Conservation (phyloP, 2,888 invertebrate genomes). For the Apamea anceps region DNA sequence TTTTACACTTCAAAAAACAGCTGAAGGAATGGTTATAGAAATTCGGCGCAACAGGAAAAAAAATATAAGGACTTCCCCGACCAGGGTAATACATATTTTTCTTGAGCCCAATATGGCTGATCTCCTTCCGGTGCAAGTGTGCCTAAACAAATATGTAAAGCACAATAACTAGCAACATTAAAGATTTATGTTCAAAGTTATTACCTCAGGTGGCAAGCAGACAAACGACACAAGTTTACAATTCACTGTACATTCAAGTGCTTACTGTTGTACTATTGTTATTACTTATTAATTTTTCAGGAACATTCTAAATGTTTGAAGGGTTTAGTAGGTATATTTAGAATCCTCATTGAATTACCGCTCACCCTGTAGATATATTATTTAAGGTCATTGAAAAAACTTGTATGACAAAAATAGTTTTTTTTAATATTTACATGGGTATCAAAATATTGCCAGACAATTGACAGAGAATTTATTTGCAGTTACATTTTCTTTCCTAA, state of each 20-base stretch:
- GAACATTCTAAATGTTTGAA: neutral
- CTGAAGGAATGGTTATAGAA: too few species aligned
- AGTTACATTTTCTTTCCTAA: neutral
- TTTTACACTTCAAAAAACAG: too few species aligned
- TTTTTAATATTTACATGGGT: too few species aligned
- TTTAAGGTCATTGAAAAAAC: neutral
- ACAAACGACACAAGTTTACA: conserved; percentile 56
- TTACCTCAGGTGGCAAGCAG: conserved; percentile 60
- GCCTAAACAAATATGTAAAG: neutral
- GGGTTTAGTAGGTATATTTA: neutral
- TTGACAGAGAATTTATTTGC: neutral
- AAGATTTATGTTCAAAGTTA: conserved; percentile 67
- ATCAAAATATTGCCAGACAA: neutral
- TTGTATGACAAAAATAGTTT: too few species aligned
- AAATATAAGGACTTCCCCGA: too few species aligned
- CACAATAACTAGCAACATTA: conserved; percentile 22
- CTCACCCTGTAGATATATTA: too few species aligned
- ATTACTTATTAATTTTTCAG: conserved; percentile 22
- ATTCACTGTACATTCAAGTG: conserved; percentile 57
- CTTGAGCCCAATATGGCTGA: too few species aligned
- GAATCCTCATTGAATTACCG: neutral
- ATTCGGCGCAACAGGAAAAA: too few species aligned
- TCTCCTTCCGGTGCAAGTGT: neutral
- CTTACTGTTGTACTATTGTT: conserved; percentile 17
- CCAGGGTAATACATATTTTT: too few species aligned